phyloP scores from a whole-genome alignment of 2,797 vertebrate genomes.

The Lagorchestes hirsutus region DNA sequence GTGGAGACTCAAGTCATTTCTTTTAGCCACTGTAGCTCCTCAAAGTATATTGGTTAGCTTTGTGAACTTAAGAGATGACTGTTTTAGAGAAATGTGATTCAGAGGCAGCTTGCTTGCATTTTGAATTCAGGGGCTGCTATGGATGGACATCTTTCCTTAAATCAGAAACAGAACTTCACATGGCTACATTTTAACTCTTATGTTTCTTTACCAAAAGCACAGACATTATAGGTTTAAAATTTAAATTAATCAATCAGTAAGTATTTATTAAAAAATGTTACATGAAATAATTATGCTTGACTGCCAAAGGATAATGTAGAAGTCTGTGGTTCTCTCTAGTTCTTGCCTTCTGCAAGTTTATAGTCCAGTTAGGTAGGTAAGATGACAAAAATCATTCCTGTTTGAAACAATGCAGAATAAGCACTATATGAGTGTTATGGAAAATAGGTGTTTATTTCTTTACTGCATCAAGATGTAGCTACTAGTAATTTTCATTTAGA shows the following conservation, averaged over 20 bases:
- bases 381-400: not conserved
- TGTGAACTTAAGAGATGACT: constrained; percentile 26
- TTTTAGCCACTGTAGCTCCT: constrained; percentile 59
- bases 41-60: constrained; percentile 55
- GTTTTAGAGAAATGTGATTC: constrained; percentile 47
- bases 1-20: constrained; percentile 69
- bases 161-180: constrained; percentile 3
- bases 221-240: not conserved
- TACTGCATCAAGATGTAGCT: not conserved
- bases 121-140: not conserved
- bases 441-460: not conserved
- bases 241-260: constrained; percentile 1
- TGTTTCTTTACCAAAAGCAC: constrained; percentile 5
- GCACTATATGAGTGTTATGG: not conserved
- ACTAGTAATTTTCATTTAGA: not conserved
- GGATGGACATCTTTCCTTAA: constrained; percentile 31
- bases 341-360: not conserved
- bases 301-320: not conserved
- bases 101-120: not conserved
- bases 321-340: not conserved
- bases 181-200: not conserved
- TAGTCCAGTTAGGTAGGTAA: constrained; percentile 17
- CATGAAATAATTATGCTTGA: not conserved
- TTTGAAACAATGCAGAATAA: not conserved
- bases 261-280: not conserved